Conservation (phyloP, 2,888 invertebrate species). For the Dyspetes luteomarginatus region DNA sequence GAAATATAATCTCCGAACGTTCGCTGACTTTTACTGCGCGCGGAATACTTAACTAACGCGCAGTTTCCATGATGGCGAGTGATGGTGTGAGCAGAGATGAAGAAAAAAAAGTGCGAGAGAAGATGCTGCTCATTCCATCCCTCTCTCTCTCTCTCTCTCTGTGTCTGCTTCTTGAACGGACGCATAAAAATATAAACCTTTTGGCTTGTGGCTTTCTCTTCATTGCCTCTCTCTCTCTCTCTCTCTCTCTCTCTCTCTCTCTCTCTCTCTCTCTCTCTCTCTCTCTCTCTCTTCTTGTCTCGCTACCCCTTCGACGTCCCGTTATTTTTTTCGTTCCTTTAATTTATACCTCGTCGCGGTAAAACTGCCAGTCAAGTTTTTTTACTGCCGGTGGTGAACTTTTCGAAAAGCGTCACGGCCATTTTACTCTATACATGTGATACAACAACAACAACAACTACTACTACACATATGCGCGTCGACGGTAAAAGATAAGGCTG, state of each 20-base stretch:
- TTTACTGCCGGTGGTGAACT: conserved; percentile 70
- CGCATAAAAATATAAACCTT: too few relatives aligned
- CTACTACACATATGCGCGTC: neutral
- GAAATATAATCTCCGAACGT: conserved; percentile 59
- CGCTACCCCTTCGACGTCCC: conserved; percentile 12
- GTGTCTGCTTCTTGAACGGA: too few relatives aligned
- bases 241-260: conserved; percentile 14
- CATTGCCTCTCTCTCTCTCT: conserved; percentile 38
- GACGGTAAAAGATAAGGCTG: neutral
- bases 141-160: conserved; percentile 17
- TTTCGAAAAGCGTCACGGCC: conserved; percentile 65
- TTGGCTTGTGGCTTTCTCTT: too few relatives aligned
- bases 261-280: conserved; percentile 5
- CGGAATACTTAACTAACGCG: conserved; percentile 55
- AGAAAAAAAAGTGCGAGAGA: neutral
- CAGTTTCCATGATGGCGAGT: neutral
- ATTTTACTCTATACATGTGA: neutral
- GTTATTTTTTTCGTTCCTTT: conserved; percentile 56
- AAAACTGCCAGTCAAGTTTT: conserved; percentile 68
- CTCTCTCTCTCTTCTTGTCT: neutral
- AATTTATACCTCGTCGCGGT: conserved; percentile 68
- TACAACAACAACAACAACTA: too few relatives aligned
- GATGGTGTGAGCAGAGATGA: conserved; percentile 30
- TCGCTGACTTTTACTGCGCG: conserved; percentile 56
- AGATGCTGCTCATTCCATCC: conserved; percentile 42